Conservation (phyloP, 1,140 invertebrate species). For the Bilobella aurantiaca region DNA sequence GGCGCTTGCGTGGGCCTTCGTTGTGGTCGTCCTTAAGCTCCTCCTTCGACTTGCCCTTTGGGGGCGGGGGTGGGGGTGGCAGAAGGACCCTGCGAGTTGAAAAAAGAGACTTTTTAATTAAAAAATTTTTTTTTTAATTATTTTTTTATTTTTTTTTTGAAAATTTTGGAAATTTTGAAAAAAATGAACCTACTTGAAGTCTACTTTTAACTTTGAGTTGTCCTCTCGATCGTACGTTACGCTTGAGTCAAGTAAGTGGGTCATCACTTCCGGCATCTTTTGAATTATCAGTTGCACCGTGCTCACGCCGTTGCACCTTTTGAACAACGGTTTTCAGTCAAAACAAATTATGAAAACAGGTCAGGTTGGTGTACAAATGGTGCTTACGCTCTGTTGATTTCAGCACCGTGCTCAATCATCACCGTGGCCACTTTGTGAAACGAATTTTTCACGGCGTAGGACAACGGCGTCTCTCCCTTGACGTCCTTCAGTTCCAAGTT, state of each 20-base stretch:
- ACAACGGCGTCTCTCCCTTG: slow-evolving; percentile 41
- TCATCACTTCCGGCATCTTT: slow-evolving; percentile 21
- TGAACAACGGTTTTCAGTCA: neutral
- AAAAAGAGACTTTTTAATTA: neutral
- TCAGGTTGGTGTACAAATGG: neutral
- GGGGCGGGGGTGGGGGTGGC: neutral
- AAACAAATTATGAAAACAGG: neutral
- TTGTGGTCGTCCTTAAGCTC: neutral
- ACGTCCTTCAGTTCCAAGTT: slow-evolving; percentile 41
- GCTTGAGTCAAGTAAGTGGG: slow-evolving; percentile 13
- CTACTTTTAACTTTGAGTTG: slow-evolving; percentile 18
- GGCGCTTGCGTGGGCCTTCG: neutral
- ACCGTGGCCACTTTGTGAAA: slow-evolving; percentile 5
- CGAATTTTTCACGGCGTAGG: slow-evolving; percentile 28
- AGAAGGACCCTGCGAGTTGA: neutral
- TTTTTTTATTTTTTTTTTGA: neutral
- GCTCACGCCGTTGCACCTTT: neutral
- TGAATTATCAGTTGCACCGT: slow-evolving; percentile 10
- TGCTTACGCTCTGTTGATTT: slow-evolving; percentile 15
- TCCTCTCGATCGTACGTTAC: slow-evolving; percentile 14
- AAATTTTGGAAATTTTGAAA: neutral
- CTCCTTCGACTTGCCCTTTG: neutral
- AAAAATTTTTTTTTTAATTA: neutral
- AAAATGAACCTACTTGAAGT: slow-evolving; percentile 14
- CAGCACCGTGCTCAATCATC: slow-evolving; percentile 16